Evolutionary conservation across 2,888 invertebrate species (phyloP), one percentile per base, ranked within the genome.

Genomic region (Crepidodera aurea): DNA sequence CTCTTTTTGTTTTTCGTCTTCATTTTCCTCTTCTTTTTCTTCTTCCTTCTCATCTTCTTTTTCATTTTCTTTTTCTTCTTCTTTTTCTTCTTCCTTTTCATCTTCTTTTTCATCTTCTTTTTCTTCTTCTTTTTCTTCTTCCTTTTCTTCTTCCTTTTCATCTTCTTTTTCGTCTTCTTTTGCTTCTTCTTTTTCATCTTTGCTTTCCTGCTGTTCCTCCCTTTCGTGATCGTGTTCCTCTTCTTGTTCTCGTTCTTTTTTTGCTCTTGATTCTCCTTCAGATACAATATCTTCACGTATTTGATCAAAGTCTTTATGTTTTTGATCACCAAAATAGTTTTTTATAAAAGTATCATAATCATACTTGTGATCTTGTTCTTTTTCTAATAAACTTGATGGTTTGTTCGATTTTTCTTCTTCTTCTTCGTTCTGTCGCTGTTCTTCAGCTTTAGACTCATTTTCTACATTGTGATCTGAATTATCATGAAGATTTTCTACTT

Each of bases 261-360:
- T 27, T 51, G 50, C 40, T 63, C 51, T 51, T 46, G n/a, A 44
- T 54, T 56, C 42, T 34, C 62, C 60, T 55, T 67, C 64, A 15
- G 50, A 46, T 54, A 56, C 39, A 27, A 56, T 62, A 46, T 68
- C 60, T 39, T 65, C 40, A 34, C 61, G 32, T 12, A 67, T 66
- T 48, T 66, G 59, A 39, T 65, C 65, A 46, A 66, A 62, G 16
- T 57, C 44, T 37, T 44, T 54, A 5, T 44, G 29, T 42, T 60
- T 57, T 18, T 51, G 44, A 40, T 64, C 64, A 42, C 62, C 65
- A 42, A 69, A 69, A 19, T 69, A 60, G 25, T 56, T 22, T 32
- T 56, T 58, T 39, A 69, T 65, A 40, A 69, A 69, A 25, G 54
- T 60, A 10, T 66, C 64, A 18, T 27, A 51, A 19, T 64, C 58